Evolutionary conservation across 2,113 vertebrate species (phyloP), one percentile per base, ranked within the genome.

Genomic region (Neogale vison): DNA sequence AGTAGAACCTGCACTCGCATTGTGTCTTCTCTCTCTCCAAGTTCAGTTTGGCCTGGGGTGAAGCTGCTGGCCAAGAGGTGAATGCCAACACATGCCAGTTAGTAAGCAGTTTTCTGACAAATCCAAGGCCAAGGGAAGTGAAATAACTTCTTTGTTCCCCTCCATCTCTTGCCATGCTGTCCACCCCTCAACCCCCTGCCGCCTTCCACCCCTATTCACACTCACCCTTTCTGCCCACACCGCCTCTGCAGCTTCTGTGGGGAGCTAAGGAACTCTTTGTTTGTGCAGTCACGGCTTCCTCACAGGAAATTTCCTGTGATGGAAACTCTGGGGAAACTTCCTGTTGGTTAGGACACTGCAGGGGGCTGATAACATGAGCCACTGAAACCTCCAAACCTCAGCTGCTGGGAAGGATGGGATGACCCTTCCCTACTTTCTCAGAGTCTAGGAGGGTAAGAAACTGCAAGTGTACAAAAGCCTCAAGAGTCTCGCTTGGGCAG

Each of bases 271-370:
- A 76, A n/a, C 97, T 97, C 96, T 98, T 98, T 98, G 96, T 98
- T 98, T 98, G 72, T 93, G 97, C 98, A 86, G 72, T 86, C 69
- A 99, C 98, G 95, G 93, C 98, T 99, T 99, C 98, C 98, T 98
- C 98, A 97, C 98, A 98, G 99, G 99, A 99, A 99, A 99, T 99
- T 99, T 99, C 99, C 99, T 98, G 98, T 97, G 98, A 97, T 97
- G 98, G 98, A 98, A 99, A 97, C 96, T 98, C 92, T 94, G 98
- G 98, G 98, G 98, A 99, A 99, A 98, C 98, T 99, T 99, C 98
- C 99, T 99, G 98, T 98, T 94, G 65, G 94, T 84, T 21, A 29
- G 96, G 98, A 93, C 97, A 83, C 98, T 99, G 98, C 97, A 36
- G 63, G 91, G 96, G 93, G 14, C 96, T 98, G 99, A 99, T 99